Percentiles rank a stretch among this genome's conserved stretches.
These are phyloP conservation scores for Anarrhichthys ocellatus DNA, from an alignment of 2,113 vertebrate species.

Conservation along the genomic window DNA sequence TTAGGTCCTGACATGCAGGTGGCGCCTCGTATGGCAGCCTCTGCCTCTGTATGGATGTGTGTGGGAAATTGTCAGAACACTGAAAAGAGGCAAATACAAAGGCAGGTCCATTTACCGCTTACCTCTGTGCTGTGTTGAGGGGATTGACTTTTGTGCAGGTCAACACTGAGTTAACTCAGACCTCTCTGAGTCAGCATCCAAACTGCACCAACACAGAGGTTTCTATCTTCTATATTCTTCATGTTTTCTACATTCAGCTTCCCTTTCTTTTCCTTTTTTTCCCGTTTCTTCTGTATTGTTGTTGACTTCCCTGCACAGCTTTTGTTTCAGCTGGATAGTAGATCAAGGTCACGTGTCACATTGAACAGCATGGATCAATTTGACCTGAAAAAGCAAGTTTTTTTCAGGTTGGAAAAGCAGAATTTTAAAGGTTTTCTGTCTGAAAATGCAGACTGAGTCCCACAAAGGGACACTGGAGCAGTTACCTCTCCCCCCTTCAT, in stretches of 20 bases:
- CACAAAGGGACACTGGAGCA: background rate
- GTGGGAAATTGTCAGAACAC: too few relatives aligned
- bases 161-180: too few relatives aligned
- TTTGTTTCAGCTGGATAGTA: too few relatives aligned
- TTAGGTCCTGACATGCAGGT: too few relatives aligned
- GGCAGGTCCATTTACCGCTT: too few relatives aligned
- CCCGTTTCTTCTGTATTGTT: background rate
- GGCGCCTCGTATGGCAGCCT: too few relatives aligned
- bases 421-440: conserved; percentile 3
- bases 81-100: too few relatives aligned
- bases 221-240: background rate
- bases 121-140: too few relatives aligned
- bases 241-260: background rate
- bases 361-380: background rate
- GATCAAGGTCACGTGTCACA: background rate
- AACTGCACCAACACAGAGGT: background rate
- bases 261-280: background rate
- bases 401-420: background rate
- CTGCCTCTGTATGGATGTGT: too few relatives aligned
- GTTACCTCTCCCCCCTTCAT: background rate
- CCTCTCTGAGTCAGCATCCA: background rate
- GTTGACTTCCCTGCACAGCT: background rate
- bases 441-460: background rate
- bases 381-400: background rate
- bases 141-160: too few relatives aligned